A percentile compares a stretch with the other conserved stretches of the same genome.
Conservation (phyloP, 2,113 vertebrate species). For the Chionomys nivalis region DNA sequence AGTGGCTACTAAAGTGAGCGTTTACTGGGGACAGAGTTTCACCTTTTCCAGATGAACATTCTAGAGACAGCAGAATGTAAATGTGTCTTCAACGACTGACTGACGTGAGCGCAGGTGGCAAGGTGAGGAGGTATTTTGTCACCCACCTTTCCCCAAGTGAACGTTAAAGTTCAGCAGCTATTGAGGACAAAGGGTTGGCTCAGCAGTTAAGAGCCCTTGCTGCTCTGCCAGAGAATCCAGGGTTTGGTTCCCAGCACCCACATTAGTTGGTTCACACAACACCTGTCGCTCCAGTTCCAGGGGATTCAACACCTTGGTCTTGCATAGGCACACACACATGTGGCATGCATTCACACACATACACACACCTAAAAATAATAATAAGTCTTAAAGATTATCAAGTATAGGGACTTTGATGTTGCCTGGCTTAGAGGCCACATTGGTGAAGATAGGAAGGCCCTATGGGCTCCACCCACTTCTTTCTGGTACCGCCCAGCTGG, state of each 20-base stretch:
- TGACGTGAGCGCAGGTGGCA: fast-evolving
- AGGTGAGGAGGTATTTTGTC: neutral
- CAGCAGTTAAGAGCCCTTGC: neutral
- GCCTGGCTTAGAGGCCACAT: neutral
- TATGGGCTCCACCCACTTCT: neutral
- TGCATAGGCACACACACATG: neutral
- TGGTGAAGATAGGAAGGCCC: neutral
- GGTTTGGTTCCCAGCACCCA: neutral
- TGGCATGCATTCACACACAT: neutral
- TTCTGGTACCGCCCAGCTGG: neutral
- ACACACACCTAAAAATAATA: neutral
- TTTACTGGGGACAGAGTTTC: neutral
- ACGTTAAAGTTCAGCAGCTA: neutral
- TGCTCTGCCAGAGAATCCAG: neutral
- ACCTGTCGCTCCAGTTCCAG: neutral
- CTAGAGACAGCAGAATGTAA: neutral
- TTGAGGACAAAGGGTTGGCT: neutral
- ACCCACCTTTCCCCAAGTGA: neutral
- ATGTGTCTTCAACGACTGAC: fast-evolving
- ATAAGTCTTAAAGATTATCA: neutral
- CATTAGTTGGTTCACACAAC: neutral
- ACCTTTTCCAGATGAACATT: neutral
- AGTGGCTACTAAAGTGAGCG: too few relatives aligned
- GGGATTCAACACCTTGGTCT: neutral
- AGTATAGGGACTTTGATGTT: neutral